Conservation (phyloP, 2,113 vertebrate species). For the Chaetura pelagica region DNA sequence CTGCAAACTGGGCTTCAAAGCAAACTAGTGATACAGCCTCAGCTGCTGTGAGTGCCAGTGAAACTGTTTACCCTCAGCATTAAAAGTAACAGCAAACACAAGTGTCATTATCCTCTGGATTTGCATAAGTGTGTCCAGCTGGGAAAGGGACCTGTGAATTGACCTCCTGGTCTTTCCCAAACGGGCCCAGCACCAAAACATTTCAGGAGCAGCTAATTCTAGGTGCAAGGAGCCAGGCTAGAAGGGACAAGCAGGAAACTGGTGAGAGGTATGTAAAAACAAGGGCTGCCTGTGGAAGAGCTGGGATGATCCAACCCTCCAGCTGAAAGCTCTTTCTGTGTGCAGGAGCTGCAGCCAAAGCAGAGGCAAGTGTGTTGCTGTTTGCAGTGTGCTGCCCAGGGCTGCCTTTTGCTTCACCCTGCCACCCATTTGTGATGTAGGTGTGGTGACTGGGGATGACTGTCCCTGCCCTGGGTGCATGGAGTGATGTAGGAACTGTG, state of each 20-base stretch:
- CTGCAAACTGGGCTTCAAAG: not conserved
- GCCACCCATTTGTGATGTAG: not conserved
- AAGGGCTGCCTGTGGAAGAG: not conserved
- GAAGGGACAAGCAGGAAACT: not conserved
- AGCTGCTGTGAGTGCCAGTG: not conserved
- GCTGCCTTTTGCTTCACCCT: accelerated
- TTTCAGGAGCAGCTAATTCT: not conserved
- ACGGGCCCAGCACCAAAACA: not conserved
- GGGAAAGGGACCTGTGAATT: not conserved
- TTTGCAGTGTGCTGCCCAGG: not conserved
- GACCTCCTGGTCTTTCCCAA: not conserved
- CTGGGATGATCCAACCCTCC: not conserved
- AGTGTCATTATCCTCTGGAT: not conserved
- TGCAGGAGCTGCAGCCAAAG: not conserved
- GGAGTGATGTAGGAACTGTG: not conserved
- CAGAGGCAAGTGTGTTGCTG: not conserved
- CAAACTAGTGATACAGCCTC: not conserved
- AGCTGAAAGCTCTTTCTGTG: not conserved
- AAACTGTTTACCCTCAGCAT: not conserved
- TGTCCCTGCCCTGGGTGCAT: not conserved
- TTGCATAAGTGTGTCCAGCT: not conserved
- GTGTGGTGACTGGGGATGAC: not conserved
- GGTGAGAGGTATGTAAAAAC: not conserved
- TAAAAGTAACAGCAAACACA: not conserved
- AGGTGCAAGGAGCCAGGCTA: not conserved